Conservation (phyloP, 2,888 invertebrate genomes). For the Eupithecia insigniata region DNA sequence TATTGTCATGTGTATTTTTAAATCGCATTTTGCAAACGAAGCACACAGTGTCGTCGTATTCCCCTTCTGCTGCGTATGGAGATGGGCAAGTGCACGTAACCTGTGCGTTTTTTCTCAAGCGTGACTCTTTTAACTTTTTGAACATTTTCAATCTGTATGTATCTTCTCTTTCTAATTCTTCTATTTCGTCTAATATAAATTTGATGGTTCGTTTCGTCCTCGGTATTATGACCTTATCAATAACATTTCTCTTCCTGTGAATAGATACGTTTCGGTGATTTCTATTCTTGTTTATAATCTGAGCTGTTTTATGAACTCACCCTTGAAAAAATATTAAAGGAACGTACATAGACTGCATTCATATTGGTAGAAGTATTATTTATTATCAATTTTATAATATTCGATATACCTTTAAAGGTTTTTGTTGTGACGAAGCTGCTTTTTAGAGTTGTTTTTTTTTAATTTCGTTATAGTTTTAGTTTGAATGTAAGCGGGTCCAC, state of each 20-base stretch:
- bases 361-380: background rate
- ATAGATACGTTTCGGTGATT: constrained; percentile 25
- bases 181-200: constrained; percentile 53
- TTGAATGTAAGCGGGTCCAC: too few species aligned
- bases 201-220: constrained; percentile 46
- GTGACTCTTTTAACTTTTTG: constrained; percentile 47
- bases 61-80: constrained; percentile 19
- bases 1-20: constrained; percentile 7
- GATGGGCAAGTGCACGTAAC: constrained; percentile 11
- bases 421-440: background rate
- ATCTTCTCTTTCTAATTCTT: constrained; percentile 55
- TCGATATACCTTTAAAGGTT: background rate
- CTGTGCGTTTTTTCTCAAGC: background rate
- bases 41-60: constrained; percentile 8
- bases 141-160: constrained; percentile 55
- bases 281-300: constrained; percentile 12
- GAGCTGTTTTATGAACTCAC: constrained; percentile 17
- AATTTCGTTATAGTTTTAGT: background rate
- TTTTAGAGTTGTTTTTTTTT: background rate
- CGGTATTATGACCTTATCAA: constrained; percentile 54
- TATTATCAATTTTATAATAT: background rate
- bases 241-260: constrained; percentile 56
- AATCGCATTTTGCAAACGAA: constrained; percentile 26
- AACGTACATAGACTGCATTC: background rate
- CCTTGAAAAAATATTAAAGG: background rate